Percentiles rank a stretch among this genome's conserved stretches.
These are phyloP conservation scores for Psilopogon haemacephalus DNA, from an alignment of 2,113 vertebrate species.

Conservation along the genomic window DNA sequence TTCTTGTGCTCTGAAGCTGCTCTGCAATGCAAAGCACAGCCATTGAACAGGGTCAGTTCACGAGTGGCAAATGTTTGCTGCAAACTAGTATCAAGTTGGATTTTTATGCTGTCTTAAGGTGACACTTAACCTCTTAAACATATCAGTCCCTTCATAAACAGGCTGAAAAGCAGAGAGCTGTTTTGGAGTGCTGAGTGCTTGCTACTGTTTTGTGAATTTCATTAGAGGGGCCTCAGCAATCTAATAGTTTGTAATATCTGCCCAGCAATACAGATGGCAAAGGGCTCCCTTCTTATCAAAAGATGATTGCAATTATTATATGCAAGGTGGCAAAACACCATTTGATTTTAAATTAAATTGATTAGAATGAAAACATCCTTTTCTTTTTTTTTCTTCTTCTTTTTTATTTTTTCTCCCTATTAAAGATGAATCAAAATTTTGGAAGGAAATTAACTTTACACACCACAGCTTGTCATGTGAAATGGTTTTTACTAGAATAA, in stretches of 20 bases:
- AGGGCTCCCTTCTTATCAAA: conserved; percentile 6
- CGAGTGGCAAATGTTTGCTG: neutral
- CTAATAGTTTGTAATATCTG: conserved; percentile 42
- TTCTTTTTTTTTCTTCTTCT: neutral
- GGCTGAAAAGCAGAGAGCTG: neutral
- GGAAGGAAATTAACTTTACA: neutral
- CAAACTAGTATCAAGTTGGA: neutral
- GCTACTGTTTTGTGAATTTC: conserved; percentile 35
- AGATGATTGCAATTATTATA: conserved; percentile 41
- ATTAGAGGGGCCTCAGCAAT: neutral
- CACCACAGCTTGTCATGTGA: neutral
- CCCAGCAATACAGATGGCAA: conserved; percentile 44
- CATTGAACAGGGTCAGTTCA: neutral
- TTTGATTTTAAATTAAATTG: conserved; percentile 43
- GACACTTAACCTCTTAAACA: neutral
- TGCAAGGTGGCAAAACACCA: neutral
- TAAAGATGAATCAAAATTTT: conserved; percentile 2
- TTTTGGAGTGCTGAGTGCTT: neutral
- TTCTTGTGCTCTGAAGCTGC: neutral
- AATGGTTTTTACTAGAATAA: neutral
- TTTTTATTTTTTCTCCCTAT: neutral
- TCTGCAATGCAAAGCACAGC: neutral
- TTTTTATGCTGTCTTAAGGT: neutral
- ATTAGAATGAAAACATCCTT: neutral
- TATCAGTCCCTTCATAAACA: neutral